Evolutionary conservation across 2,888 invertebrate genomes (phyloP).

Genomic region (Pilophorus perplexus): DNA sequence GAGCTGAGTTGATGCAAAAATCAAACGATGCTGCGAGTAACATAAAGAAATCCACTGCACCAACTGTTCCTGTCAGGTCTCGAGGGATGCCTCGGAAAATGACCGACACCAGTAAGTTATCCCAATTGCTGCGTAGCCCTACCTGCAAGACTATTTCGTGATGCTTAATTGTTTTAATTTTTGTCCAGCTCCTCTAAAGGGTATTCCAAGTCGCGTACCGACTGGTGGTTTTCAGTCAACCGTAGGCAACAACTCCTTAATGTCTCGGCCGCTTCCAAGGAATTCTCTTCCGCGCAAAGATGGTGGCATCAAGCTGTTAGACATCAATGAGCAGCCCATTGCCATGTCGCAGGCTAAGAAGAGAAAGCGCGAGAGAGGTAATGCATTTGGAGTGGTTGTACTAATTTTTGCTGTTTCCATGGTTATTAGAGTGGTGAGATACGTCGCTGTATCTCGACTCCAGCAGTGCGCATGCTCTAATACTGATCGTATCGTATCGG

Average conservation of each 20-base stretch:
- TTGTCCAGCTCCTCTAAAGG: slow-evolving; percentile 91
- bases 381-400: too few relatives aligned
- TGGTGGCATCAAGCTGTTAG: slow-evolving; percentile 90
- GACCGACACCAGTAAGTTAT: slow-evolving; percentile 73
- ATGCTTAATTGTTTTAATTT: too few relatives aligned
- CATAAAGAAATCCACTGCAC: slow-evolving; percentile 81
- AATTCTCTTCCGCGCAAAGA: slow-evolving; percentile 72
- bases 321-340: slow-evolving; percentile 88
- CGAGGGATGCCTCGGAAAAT: slow-evolving; percentile 91
- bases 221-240: slow-evolving; percentile 57
- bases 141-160: too few relatives aligned
- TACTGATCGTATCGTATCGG: too few relatives aligned
- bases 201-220: slow-evolving; percentile 80
- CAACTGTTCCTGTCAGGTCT: slow-evolving; percentile 83
- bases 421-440: too few relatives aligned
- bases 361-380: slow-evolving; percentile 76
- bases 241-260: slow-evolving; percentile 54
- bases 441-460: too few relatives aligned
- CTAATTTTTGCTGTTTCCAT: background rate
- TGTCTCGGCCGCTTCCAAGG: slow-evolving; percentile 56
- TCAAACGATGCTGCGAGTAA: slow-evolving; percentile 86
- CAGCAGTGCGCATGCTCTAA: too few relatives aligned
- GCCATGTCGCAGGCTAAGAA: slow-evolving; percentile 83
- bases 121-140: background rate
- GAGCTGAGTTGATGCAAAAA: slow-evolving; percentile 87